Base-by-base conservation (phyloP, 1,140 invertebrate genomes). In the Lepidurus apus region DNA sequence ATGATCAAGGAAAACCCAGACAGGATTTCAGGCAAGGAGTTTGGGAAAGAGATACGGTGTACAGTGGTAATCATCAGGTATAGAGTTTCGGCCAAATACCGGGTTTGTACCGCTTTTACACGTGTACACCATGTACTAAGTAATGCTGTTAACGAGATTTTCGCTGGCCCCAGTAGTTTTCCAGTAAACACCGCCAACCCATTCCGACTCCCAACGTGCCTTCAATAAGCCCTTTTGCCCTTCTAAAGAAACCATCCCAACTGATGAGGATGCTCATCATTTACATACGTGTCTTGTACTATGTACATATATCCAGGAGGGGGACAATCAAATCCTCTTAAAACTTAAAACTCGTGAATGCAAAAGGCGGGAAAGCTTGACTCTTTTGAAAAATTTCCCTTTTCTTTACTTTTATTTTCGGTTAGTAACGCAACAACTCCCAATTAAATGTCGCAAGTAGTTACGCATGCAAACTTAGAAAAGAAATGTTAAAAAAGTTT, bases 111-210 rank as follows among this genome's bases (percentile, higher is more conserved):
- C 9, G 17, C 21, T 65, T 65, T 65, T 65, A 65, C 53, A 65
- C 53, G 53, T 65, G 53, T 65, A 65, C n/a, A 65, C 53, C 34
- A 11, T 65, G 13, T 17, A 65, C 53, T 65, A 65, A 65, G 53
- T 65, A 65, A 65, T 65, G 53, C 21, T 65, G 53, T 65, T 65
- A 65, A 65, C 53, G 53, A 65, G 53, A 65, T 65, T 65, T 65
- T 65, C 17, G 17, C 21, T n/a, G 53, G 53, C 17, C 53, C 53
- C 21, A 17, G 53, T 65, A 65, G 53, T 65, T 65, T 65, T 65
- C 53, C 53, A 65, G 53, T 65, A 65, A 65, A 21, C 53, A 21
- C 53, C 53, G 53, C 53, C 53, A 65, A 8, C 53, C 53, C 53
- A 34, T 34, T 21, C 53, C 53, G 7, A n/a, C 13, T 17, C 53